Evolutionary conservation across 1,140 invertebrate genomes (phyloP).

Genomic region (Lysiphlebus fabarum): DNA sequence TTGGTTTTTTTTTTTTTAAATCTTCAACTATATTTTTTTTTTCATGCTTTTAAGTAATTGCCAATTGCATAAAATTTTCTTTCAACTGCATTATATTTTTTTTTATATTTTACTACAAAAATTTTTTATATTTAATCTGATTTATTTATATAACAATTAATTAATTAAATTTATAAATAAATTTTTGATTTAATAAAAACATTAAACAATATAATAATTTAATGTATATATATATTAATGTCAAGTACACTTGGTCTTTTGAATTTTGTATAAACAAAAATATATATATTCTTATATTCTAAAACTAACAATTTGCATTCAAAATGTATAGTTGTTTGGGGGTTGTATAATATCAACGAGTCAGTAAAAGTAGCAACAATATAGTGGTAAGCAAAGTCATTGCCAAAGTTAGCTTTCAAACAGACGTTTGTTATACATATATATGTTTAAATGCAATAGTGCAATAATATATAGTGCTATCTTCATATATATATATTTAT

Average conservation of each 20-base stretch:
- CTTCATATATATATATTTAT: too few species aligned
- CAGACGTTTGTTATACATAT: background rate
- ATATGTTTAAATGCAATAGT: background rate
- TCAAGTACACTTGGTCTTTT: background rate
- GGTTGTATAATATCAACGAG: background rate
- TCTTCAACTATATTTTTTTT: conserved; percentile 22
- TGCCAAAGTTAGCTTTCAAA: conserved; percentile 23
- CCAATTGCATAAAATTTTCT: conserved; percentile 32
- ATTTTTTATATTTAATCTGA: too few species aligned
- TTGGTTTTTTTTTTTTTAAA: background rate
- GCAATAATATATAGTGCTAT: too few species aligned
- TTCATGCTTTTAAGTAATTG: conserved; percentile 38
- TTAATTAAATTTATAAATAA: too few species aligned
- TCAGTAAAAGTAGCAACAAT: conserved; percentile 12
- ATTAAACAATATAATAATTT: background rate
- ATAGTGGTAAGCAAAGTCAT: conserved; percentile 24
- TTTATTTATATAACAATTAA: too few species aligned
- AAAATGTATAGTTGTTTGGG: conserved; percentile 8
- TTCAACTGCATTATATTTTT: conserved; percentile 29
- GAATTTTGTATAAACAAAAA: background rate
- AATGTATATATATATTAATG: background rate
- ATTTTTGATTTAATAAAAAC: too few species aligned
- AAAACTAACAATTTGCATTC: conserved; percentile 23
- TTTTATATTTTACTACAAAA: too few species aligned
- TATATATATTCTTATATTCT: background rate